Conservation (phyloP, 2,888 invertebrate species). For the Stenurella melanura region DNA sequence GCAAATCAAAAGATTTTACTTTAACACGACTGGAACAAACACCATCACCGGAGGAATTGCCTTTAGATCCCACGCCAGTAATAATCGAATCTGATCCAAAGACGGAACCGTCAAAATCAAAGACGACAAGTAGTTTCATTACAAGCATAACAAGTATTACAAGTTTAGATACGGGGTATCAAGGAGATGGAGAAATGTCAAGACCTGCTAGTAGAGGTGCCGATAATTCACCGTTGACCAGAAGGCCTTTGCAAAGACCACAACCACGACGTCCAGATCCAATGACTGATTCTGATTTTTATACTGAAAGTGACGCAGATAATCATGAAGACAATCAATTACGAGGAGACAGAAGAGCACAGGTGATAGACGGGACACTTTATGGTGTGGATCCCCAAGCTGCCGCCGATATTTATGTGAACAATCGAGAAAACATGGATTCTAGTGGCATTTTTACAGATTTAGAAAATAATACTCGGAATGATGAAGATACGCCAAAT, state of each 20-base stretch:
- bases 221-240: slow-evolving; percentile 81
- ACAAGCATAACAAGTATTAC: slow-evolving; percentile 93
- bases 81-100: slow-evolving; percentile 74
- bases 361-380: slow-evolving; percentile 92
- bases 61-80: slow-evolving; percentile 82
- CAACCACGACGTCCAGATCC: slow-evolving; percentile 84
- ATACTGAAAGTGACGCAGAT: slow-evolving; percentile 92
- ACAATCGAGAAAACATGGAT: slow-evolving; percentile 86
- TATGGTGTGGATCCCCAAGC: slow-evolving; percentile 81
- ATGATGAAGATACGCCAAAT: slow-evolving; percentile 66
- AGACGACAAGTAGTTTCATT: slow-evolving; percentile 85
- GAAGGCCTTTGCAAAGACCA: slow-evolving; percentile 74
- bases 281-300: slow-evolving; percentile 94
- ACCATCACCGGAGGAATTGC: slow-evolving; percentile 90
- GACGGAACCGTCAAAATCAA: slow-evolving; percentile 77
- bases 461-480: slow-evolving; percentile 83
- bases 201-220: slow-evolving; percentile 88
- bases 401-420: slow-evolving; percentile 75
- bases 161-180: slow-evolving; percentile 95
- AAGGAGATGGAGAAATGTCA: slow-evolving; percentile 93
- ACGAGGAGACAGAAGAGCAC: slow-evolving; percentile 83
- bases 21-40: slow-evolving; percentile 82
- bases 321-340: slow-evolving; percentile 85
- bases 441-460: slow-evolving; percentile 93
- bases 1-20: slow-evolving; percentile 72